Conservation (phyloP, 2,888 invertebrate genomes). For the Aleiodes leptofemur region DNA sequence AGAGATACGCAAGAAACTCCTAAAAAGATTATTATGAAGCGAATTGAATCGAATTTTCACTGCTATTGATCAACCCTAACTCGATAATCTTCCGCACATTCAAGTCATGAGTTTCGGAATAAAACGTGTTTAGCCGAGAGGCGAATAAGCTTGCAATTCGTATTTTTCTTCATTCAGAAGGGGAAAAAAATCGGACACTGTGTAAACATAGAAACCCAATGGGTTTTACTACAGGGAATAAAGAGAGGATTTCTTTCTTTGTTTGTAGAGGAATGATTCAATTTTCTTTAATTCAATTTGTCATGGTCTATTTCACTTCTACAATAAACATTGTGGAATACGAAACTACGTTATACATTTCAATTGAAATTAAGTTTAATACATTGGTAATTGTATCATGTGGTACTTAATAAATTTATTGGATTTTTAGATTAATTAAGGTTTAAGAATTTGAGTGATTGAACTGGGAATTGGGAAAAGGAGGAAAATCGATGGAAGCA, state of each 20-base stretch:
- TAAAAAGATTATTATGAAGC: too few species aligned
- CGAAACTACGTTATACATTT: not conserved
- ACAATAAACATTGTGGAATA: conserved; percentile 14
- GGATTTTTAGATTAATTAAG: too few species aligned
- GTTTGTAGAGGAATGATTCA: conserved; percentile 68
- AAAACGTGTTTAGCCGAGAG: conserved; percentile 15
- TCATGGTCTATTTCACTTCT: conserved; percentile 59
- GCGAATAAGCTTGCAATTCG: conserved; percentile 3
- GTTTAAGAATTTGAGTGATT: too few species aligned
- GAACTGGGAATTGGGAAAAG: too few species aligned
- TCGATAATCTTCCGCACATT: conserved; percentile 22
- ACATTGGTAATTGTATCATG: not conserved
- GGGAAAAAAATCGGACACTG: conserved; percentile 5
- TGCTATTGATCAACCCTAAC: not conserved
- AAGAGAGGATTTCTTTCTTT: conserved; percentile 45
- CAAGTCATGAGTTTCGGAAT: conserved; percentile 1
- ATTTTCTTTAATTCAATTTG: conserved; percentile 71
- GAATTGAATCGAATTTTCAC: not conserved
- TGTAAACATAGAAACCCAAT: conserved; percentile 5
- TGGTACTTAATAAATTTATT: too few species aligned
- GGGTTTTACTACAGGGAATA: not conserved
- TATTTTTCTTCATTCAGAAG: conserved; percentile 16
- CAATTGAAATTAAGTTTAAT: not conserved
- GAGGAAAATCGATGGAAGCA: too few species aligned
- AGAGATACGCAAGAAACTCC: too few species aligned